Evolutionary conservation across 2,888 invertebrate species (phyloP).

Genomic region (Graphium colonna): DNA sequence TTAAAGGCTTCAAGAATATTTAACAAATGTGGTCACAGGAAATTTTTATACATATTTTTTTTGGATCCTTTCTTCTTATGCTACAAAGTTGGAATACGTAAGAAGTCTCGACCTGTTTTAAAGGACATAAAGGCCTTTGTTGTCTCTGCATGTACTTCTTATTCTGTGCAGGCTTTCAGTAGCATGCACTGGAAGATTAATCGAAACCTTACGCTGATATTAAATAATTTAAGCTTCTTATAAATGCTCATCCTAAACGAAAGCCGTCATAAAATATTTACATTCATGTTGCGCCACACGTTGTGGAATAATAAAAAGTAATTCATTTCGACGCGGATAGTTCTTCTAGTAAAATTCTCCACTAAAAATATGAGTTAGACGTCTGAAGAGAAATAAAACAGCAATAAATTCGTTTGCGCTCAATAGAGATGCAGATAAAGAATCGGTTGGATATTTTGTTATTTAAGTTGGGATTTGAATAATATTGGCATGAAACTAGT

Average conservation of each 20-base stretch:
- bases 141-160: conserved; percentile 16
- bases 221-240: conserved; percentile 12
- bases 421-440: neutral
- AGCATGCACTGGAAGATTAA: conserved; percentile 19
- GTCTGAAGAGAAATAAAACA: conserved; percentile 1
- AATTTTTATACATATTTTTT: conserved; percentile 4
- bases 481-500: no score
- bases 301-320: conserved; percentile 3
- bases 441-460: conserved; percentile 1
- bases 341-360: conserved; percentile 1
- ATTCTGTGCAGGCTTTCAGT: conserved; percentile 16
- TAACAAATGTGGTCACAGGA: conserved; percentile 1
- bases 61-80: conserved; percentile 11
- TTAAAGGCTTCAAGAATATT: conserved; percentile 4
- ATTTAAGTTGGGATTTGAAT: neutral
- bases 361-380: neutral
- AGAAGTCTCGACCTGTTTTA: conserved; percentile 14
- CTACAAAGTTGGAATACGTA: conserved; percentile 21
- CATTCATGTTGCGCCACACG: neutral
- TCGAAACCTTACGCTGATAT: conserved; percentile 11
- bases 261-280: neutral
- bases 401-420: neutral
- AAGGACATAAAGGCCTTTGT: conserved; percentile 18
- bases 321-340: neutral
- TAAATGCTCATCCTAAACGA: conserved; percentile 1